Conservation (phyloP, 2,113 vertebrate species). For the Stercorarius parasiticus region DNA sequence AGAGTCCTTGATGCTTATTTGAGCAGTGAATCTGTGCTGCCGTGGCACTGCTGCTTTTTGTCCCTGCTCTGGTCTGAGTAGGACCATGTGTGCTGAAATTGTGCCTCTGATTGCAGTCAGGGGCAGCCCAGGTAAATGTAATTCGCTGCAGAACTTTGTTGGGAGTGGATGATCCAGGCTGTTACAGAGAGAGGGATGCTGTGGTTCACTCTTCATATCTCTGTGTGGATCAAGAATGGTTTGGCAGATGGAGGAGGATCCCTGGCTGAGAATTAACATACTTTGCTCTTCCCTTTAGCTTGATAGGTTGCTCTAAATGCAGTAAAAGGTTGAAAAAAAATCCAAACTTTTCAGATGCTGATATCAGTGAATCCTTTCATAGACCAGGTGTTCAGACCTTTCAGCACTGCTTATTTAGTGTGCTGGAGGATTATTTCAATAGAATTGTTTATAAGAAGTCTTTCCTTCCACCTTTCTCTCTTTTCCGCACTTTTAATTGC, state of each 20-base stretch:
- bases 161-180: not conserved
- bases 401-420: not conserved
- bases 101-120: not conserved
- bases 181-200: not conserved
- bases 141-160: not conserved
- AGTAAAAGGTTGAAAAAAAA: not conserved
- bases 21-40: not conserved
- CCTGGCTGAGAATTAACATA: not conserved
- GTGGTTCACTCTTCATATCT: not conserved
- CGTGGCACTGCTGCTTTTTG: not conserved
- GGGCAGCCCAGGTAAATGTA: accelerated
- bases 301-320: not conserved
- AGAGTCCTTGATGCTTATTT: not conserved
- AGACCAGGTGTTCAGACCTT: not conserved
- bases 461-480: not conserved
- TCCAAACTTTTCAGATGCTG: not conserved
- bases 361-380: not conserved
- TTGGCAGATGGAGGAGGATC: not conserved
- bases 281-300: not conserved
- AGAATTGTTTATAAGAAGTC: not conserved
- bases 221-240: not conserved
- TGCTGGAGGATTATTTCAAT: not conserved
- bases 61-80: not conserved
- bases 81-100: not conserved
- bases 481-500: not conserved